A percentile compares a stretch with the other conserved stretches of the same genome.
phyloP scores from a whole-genome alignment of 64 coral and sea anemone genomes.

The Actinia equina region DNA sequence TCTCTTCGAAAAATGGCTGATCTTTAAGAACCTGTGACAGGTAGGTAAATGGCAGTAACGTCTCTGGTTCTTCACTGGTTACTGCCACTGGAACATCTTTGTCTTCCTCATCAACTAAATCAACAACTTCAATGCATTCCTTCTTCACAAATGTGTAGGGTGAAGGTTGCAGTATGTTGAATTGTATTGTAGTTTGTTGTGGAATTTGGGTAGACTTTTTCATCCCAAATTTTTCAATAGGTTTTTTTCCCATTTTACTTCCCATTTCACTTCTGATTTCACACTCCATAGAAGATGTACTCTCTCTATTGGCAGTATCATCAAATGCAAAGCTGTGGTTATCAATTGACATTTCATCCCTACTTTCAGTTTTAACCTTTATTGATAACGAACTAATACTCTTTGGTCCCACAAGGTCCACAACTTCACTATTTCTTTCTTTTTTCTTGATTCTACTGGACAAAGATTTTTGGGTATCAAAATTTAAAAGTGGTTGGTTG shows the following conservation, averaged over 20 bases:
- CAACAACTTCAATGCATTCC: neutral
- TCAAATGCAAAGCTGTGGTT: neutral
- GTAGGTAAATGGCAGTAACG: conserved; percentile 28
- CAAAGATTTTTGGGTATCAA: neutral
- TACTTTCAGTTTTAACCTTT: neutral
- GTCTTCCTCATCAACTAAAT: neutral
- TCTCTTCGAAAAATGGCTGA: neutral
- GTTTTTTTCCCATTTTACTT: neutral
- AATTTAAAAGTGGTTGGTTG: too few species aligned
- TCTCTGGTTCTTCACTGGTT: neutral
- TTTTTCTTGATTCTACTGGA: neutral
- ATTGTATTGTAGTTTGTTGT: neutral
- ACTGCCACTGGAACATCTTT: neutral
- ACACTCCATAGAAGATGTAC: neutral
- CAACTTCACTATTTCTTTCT: neutral
- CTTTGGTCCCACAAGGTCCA: neutral
- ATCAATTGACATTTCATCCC: neutral
- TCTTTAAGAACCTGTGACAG: conserved; percentile 14
- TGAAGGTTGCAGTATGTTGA: neutral
- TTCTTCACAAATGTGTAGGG: neutral
- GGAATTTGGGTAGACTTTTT: neutral
- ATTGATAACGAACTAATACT: neutral
- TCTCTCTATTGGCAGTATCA: neutral
- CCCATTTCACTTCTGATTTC: neutral
- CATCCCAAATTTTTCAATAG: neutral